Evolutionary conservation across 2,888 invertebrate species (phyloP), one percentile per base, ranked within the genome.

Genomic region (Elegia similella): DNA sequence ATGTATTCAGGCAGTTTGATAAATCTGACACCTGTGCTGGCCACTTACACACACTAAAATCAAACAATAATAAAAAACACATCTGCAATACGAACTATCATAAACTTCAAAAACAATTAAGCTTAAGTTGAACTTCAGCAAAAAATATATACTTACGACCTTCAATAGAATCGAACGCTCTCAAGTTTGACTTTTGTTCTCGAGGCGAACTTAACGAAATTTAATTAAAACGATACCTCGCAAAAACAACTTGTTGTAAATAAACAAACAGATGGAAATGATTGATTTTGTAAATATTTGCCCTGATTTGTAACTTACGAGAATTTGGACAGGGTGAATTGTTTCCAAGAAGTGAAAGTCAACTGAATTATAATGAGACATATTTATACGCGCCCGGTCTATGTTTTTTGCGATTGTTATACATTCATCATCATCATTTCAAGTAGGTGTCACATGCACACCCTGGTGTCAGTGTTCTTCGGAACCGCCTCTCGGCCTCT

Each of bases 201-300:
- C 7, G n/a, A 48, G 47, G 8, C 17, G 17, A 50, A 34, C 50
- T 50, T 34, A 38, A 34, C 34, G 13, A 16, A 32, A 16, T 50
- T 50, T 50, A 50, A 50, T 50, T 50, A 50, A 50, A 50, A 12
- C 50, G 50, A 50, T 50, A 50, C 50, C 50, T 50, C 15, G 50
- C 50, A 50, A 50, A 38, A 50, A 50, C 50, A 50, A 50, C 29
- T 53, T 53, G 53, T 43, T 30, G 29, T 30, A 15, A 53, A 30
- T 13, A 43, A 42, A 43, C 53, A 53, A 43, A 42, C 13, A 43
- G n/a, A 42, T 42, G 34, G 8, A 29, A n/a, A 42, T 53, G 53
- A 53, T 53, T 53, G 29, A 43, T 53, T 53, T 15, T 43, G 30
- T 53, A 13, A 53, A 43, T 30, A 30, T 53, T 53, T 53, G 23